phyloP scores from a whole-genome alignment of 2,797 vertebrate genomes.

The Novumbra hubbsi region DNA sequence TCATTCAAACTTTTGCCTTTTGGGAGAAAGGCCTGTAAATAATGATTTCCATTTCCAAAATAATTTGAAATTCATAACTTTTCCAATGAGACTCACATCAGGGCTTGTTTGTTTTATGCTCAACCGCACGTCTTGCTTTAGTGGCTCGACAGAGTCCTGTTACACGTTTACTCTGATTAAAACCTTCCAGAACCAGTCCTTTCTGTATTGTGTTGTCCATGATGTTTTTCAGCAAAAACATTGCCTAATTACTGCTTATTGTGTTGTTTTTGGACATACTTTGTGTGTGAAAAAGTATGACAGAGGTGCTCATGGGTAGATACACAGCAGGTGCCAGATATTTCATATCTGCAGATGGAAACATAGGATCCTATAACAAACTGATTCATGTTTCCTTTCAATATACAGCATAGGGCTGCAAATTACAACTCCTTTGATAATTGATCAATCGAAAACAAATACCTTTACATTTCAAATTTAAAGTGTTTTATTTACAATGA shows the following conservation, averaged over 20 bases:
- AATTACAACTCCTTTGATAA: too few relatives aligned
- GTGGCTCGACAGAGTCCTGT: not conserved
- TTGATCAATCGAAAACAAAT: too few relatives aligned
- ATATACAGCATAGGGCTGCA: too few relatives aligned
- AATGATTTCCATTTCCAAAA: conserved; percentile 25
- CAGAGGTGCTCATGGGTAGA: not conserved
- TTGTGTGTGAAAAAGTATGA: not conserved
- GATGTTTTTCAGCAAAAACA: not conserved
- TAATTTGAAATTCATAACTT: not conserved
- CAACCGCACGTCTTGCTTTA: not conserved
- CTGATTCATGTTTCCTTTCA: too few relatives aligned
- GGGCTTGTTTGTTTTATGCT: not conserved
- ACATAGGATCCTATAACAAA: too few relatives aligned
- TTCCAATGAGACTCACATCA: not conserved
- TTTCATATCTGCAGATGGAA: too few relatives aligned
- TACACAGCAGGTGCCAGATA: not conserved
- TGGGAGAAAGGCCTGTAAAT: conserved; percentile 46
- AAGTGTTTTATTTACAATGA: too few relatives aligned
- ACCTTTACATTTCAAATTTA: too few relatives aligned
- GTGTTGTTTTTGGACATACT: not conserved
- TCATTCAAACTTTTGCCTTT: conserved; percentile 57
- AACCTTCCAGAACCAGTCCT: not conserved
- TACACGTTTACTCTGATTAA: not conserved
- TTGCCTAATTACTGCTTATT: not conserved
- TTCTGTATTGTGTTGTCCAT: not conserved